Evolutionary conservation across 2,888 invertebrate genomes (phyloP).

Genomic region (Hydrotaea diabolus): DNA sequence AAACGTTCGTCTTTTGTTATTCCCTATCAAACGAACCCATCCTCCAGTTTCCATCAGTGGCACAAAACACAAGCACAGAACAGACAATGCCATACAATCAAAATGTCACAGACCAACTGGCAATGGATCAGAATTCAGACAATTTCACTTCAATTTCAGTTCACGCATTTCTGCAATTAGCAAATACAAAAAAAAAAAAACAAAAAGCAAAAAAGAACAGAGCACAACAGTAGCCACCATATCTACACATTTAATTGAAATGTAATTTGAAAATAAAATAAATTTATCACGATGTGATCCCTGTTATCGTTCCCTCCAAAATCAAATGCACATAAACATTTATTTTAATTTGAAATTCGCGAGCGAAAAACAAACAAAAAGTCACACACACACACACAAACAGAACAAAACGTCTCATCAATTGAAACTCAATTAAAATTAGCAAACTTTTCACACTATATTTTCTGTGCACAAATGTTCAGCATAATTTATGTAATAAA

Average conservation of each 20-base stretch:
- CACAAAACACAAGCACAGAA: not conserved
- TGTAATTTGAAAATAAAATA: constrained; percentile 6
- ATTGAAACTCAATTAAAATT: constrained; percentile 3
- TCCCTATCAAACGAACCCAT: not conserved
- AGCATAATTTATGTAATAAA: not conserved
- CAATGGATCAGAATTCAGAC: not conserved
- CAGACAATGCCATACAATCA: not conserved
- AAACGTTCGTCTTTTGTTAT: not conserved
- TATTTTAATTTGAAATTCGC: constrained; percentile 1
- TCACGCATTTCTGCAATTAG: not conserved
- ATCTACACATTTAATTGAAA: not conserved
- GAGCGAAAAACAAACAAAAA: not conserved
- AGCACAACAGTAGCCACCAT: not conserved
- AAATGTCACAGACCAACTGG: not conserved
- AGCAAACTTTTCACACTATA: not conserved
- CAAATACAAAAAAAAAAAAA: not conserved
- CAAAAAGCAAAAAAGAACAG: not conserved
- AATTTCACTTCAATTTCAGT: not conserved
- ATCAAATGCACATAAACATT: not conserved
- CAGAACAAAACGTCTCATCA: not conserved
- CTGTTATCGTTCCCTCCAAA: not conserved
- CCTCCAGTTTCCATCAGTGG: not conserved
- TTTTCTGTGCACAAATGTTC: not conserved
- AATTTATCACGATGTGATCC: not conserved
- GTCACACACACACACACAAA: too few species aligned